These are phyloP conservation scores for Heliothis subflexa DNA, from an alignment of 1,140 invertebrate genomes.

Conservation along the genomic window DNA sequence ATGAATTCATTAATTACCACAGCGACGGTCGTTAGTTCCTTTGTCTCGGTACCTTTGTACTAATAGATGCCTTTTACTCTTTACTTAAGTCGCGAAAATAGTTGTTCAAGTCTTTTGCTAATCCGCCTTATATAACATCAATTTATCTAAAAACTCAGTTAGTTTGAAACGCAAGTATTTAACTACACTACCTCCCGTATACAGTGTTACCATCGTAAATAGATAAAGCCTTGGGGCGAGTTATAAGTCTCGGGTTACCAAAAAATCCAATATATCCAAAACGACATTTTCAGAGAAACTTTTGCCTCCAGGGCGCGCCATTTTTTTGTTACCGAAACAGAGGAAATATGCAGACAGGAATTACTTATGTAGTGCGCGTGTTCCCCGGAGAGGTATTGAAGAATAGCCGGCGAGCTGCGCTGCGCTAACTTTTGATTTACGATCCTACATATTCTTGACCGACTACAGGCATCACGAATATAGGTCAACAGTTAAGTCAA, in stretches of 20 bases:
- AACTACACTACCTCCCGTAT: constrained; percentile 3
- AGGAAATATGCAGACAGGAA: constrained; percentile 41
- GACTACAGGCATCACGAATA: neutral
- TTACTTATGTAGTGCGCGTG: constrained; percentile 40
- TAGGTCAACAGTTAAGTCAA: constrained; percentile 9
- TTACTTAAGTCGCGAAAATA: constrained; percentile 38
- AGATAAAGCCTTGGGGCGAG: constrained; percentile 37
- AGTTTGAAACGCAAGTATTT: neutral
- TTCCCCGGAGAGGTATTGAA: constrained; percentile 39
- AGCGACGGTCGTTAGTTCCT: constrained; percentile 35
- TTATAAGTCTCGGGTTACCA: constrained; percentile 43
- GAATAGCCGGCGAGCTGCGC: constrained; percentile 34
- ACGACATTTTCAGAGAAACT: constrained; percentile 42
- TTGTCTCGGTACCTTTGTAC: constrained; percentile 37
- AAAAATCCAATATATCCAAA: constrained; percentile 47
- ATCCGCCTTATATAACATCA: constrained; percentile 7
- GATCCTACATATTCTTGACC: constrained; percentile 33
- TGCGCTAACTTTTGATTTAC: constrained; percentile 52
- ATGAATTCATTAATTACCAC: constrained; percentile 43
- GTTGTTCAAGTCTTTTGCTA: constrained; percentile 26
- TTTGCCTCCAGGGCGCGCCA: constrained; percentile 39
- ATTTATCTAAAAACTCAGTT: neutral
- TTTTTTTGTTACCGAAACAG: constrained; percentile 43
- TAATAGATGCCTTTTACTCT: constrained; percentile 37
- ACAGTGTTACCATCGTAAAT: constrained; percentile 26